Evolutionary conservation across 1,140 invertebrate species (phyloP), one percentile per base, ranked within the genome.

Genomic region (Pseudomyrmex concolor): DNA sequence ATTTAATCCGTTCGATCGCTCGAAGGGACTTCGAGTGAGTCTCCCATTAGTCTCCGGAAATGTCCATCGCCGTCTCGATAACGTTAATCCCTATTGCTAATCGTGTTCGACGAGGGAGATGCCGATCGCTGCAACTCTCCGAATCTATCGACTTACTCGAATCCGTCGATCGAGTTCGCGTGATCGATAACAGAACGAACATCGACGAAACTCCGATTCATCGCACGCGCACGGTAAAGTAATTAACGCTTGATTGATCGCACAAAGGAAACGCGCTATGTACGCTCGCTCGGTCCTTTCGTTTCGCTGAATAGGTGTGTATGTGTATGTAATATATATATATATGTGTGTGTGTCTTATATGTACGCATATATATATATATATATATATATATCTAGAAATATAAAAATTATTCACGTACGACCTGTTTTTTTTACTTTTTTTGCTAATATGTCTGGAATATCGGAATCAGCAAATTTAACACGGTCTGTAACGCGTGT

Each of bases 1-100:
- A 88, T 88, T 88, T 71, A 87, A 87, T 88, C 86, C 81, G 81
- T 86, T 87, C 81, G 86, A 86, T 76, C 83, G 74, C 60, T 76
- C 83, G 83, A 87, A 85, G 76, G 86, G 83, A 88, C 72, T 55
- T 57, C 43, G 66, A 77, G 45, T 12, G 15, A n/a, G 55, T 55
- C 19, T 34, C 22, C 50, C 25, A 0, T 48, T 22, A 51, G 25
- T 67, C 67, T 50, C 67, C 34, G 43, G 66, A 80, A 70, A 70
- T 45, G 76, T 59, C 43, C 66, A 55, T 54, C 57, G 22, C 55
- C 50, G 15, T 48, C 48, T 51, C 25, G 48, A 74, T 82, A 62
- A 73, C 25, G 55, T 62, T 59, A 73, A 81, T 51, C 45, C 48
- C 45, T 34, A 62, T 62, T 51, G 19, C 57, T 50, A 57, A 59